phyloP scores from a whole-genome alignment of 2,888 invertebrate genomes.

The Desoria tigrina region DNA sequence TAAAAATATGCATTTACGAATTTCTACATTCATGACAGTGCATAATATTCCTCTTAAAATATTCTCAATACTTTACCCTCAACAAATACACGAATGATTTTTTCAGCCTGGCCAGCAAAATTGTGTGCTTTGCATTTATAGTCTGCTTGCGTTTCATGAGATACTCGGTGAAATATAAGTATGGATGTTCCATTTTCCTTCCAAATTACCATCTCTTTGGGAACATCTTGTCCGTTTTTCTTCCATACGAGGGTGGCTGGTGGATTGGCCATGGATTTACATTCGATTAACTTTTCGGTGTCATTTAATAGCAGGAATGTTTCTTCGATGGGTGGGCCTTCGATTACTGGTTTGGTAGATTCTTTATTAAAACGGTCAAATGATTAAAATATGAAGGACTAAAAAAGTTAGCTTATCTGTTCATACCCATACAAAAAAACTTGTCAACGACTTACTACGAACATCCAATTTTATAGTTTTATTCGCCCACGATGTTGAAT shows the following conservation, averaged over 20 bases:
- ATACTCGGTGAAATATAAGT: conserved; percentile 31
- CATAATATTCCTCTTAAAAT: neutral
- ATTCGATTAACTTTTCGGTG: conserved; percentile 28
- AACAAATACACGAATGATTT: conserved; percentile 37
- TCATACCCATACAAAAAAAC: neutral
- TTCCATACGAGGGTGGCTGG: conserved; percentile 12
- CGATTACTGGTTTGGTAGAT: conserved; percentile 10
- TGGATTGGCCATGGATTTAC: conserved; percentile 17
- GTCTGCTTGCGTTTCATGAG: conserved; percentile 30
- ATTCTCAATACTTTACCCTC: conserved; percentile 19
- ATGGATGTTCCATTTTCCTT: conserved; percentile 36
- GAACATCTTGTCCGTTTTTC: conserved; percentile 26
- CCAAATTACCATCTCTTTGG: conserved; percentile 37
- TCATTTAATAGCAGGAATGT: conserved; percentile 23
- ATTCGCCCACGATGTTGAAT: conserved; percentile 37
- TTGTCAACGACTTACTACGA: conserved; percentile 10
- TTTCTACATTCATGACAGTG: neutral
- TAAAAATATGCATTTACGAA: neutral
- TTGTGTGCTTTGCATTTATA: conserved; percentile 35
- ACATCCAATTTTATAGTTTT: conserved; percentile 19
- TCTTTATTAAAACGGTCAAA: conserved; percentile 13
- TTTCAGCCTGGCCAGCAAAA: conserved; percentile 32
- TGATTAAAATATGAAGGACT: neutral
- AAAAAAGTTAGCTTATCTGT: neutral
- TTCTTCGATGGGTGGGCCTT: conserved; percentile 9